Evolutionary conservation across 1,140 invertebrate species (phyloP), one percentile per base, ranked within the genome.

Genomic region (Habropoda laboriosa): DNA sequence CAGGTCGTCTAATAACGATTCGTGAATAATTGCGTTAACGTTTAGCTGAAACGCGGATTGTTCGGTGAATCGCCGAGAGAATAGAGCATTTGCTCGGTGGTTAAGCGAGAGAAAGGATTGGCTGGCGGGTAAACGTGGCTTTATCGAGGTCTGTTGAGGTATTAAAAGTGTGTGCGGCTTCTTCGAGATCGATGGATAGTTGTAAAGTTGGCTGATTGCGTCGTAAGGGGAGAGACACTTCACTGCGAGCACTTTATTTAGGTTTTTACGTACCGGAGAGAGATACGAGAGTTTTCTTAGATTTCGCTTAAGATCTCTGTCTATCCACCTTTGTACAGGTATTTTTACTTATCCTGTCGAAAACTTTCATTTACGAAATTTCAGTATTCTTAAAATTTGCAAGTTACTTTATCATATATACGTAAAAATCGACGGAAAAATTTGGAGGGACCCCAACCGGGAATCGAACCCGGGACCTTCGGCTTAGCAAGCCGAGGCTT

Each of bases 21-120:
- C 64, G 30, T 67, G 42, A 47, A 47, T 49, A 67, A 67, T 67
- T 67, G 45, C 64, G 64, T 67, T 67, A n/a, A n/a, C 30, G 45
- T 51, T 67, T 67, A 49, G 30, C 45, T 30, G 30, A 51, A 67
- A 67, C 18, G 42, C 12, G 64, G 38, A 42, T 64, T 64, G 61
- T 64, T 64, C 61, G 61, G 27, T 13, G 21, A 32, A 13, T 24
- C 18, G 6, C 42, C 4, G 10, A 1, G 7, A 12, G 57, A 60
- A 60, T 61, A 10, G 35, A 24, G 4, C 58, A 12, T 38, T 6
- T 24, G n/a, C 32, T 16, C 21, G 32, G 21, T n/a, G 58, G 32
- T n/a, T 38, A 7, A 5, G 32, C 27, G 12, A n/a, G 32, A 27
- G 61, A 42, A 42, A 64, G 16, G 61, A 42, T 64, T 30, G 40